A percentile compares a stretch with the other conserved stretches of the same genome.
These are phyloP conservation scores for Leguminivora glycinivorella DNA, from an alignment of 1,140 invertebrate genomes.

Conservation along the genomic window DNA sequence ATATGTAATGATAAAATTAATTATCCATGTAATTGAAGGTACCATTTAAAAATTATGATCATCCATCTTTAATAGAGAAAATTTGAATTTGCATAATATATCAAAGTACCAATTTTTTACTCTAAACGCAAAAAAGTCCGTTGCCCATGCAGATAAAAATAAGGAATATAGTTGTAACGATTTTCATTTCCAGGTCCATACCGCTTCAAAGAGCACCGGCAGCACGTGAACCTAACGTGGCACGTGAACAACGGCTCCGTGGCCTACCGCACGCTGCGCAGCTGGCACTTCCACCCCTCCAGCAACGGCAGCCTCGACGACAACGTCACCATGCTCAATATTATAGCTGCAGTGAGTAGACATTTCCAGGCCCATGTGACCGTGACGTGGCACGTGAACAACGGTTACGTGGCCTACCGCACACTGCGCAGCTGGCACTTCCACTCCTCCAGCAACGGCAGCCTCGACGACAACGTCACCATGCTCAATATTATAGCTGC, in stretches of 20 bases:
- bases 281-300: constrained; percentile 87
- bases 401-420: constrained; percentile 87
- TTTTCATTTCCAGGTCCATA: constrained; percentile 82
- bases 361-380: constrained; percentile 84
- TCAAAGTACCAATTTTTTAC: too few relatives aligned
- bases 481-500: constrained; percentile 91
- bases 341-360: constrained; percentile 88
- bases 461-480: constrained; percentile 86
- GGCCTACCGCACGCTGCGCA: constrained; percentile 86
- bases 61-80: too few relatives aligned
- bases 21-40: too few relatives aligned
- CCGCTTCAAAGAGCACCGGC: constrained; percentile 83
- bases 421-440: constrained; percentile 86
- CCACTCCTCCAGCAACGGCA: constrained; percentile 86
- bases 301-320: constrained; percentile 89
- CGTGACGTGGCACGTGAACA: constrained; percentile 84
- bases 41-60: too few relatives aligned
- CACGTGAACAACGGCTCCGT: constrained; percentile 88
- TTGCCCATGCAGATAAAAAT: too few relatives aligned
- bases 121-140: too few relatives aligned
- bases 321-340: constrained; percentile 88
- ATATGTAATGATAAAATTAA: too few relatives aligned
- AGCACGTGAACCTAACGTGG: constrained; percentile 86
- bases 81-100: too few relatives aligned
- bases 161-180: too few relatives aligned